Percentiles rank a stretch among this genome's conserved stretches.
Conservation (phyloP, 2,113 vertebrate species). For the Ceuthmochares aereus region DNA sequence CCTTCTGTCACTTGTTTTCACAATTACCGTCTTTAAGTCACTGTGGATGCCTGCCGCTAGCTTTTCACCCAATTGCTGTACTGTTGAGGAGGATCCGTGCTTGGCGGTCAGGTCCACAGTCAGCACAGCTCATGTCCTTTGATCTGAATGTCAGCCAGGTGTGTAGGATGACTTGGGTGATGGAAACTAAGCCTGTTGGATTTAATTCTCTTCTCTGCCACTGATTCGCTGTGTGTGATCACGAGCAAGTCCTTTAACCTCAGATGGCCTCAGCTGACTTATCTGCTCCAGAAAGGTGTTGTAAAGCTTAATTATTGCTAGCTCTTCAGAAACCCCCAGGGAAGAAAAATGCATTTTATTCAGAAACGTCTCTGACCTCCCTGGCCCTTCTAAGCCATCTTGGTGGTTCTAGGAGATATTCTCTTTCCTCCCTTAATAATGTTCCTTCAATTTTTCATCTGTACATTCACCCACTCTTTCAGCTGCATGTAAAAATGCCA, state of each 20-base stretch:
- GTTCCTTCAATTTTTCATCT: slow-evolving; percentile 62
- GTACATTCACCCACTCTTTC: slow-evolving; percentile 62
- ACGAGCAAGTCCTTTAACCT: slow-evolving; percentile 46
- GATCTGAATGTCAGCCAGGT: not conserved
- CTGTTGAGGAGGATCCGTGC: not conserved
- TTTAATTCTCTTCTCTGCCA: slow-evolving; percentile 43
- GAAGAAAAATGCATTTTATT: slow-evolving; percentile 30
- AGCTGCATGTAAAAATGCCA: slow-evolving; percentile 65
- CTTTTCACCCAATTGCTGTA: not conserved
- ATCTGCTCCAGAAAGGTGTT: slow-evolving; percentile 46
- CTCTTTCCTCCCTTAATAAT: slow-evolving; percentile 26
- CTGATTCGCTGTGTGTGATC: slow-evolving; percentile 49
- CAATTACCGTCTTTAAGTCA: slow-evolving; percentile 37
- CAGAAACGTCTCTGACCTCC: slow-evolving; percentile 33
- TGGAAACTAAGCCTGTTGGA: not conserved
- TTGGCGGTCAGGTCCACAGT: not conserved
- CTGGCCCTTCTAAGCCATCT: slow-evolving; percentile 17
- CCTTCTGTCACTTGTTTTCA: slow-evolving; percentile 65
- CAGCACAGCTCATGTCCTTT: not conserved
- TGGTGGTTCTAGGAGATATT: not conserved
- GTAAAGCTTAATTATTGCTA: slow-evolving; percentile 63
- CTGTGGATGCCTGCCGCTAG: slow-evolving; percentile 3
- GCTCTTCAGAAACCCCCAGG: not conserved
- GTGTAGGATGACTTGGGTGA: not conserved
- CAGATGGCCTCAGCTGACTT: slow-evolving; percentile 34